Evolutionary conservation across 2,888 invertebrate species (phyloP), one percentile per base, ranked within the genome.

Genomic region (Cryptophagus acutangulus): DNA sequence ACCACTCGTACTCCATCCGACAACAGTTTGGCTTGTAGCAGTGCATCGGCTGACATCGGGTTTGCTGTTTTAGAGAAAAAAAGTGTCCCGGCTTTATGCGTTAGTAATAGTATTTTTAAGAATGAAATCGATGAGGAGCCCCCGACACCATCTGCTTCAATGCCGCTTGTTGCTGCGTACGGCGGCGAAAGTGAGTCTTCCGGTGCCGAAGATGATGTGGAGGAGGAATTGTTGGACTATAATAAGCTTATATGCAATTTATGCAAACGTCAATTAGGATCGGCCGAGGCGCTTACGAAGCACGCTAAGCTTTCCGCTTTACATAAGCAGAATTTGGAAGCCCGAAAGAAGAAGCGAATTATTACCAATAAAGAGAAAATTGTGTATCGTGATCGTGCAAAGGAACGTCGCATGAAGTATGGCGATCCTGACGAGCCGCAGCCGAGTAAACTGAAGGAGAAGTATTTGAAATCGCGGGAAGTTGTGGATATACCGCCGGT

Each of bases 181-280:
- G 86, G 85, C 1, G 85, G 84, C 1, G 87, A 84, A 51, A 84
- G 85, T 44, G 80, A 74, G 54, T 75, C 75, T 0, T 68, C 68
- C 2, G 70, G 65, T 33, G 72, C 69, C 30, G 83, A 82, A 44
- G 73, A 74, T 33, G 51, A 67, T 5, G 87, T 84, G 25, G 84
- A 81, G 63, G 78, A 83, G 58, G 84, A 88, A 38, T 82, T 82
- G 33, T 79, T 91, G 3, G 96, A 97, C 69, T 91, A 88, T 79
- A 74, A 75, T 1, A 95, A 92, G 66, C 71, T 95, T 31, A 91
- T 94, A 0, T 99, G 99, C 63, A 73, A 96, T 14, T 74, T 99
- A 8, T 99, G 99, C 66, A 96, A 96, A 67, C 75, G 99, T 35
- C 91, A 92, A 63, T 94, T 99, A 66, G 87, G 89, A 1, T 90